These are phyloP conservation scores for Orchestes rusci DNA, from an alignment of 2,888 invertebrate species.

Conservation along the genomic window DNA sequence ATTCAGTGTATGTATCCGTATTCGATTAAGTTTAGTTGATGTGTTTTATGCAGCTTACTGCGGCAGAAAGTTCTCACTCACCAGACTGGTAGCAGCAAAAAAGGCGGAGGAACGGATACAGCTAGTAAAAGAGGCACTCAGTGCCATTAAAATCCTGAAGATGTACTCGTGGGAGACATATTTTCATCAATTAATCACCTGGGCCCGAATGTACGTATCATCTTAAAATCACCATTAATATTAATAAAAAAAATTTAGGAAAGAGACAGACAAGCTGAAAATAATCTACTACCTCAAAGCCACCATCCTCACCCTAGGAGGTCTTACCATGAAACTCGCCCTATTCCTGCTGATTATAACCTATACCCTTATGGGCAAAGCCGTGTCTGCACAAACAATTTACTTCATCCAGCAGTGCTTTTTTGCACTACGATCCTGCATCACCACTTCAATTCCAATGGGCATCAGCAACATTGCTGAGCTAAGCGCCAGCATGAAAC, in stretches of 20 bases:
- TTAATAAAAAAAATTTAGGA: slow-evolving; percentile 40
- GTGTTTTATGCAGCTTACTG: slow-evolving; percentile 20
- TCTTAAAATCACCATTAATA: background rate
- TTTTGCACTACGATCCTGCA: slow-evolving; percentile 27
- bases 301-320: slow-evolving; percentile 34
- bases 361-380: slow-evolving; percentile 30
- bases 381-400: slow-evolving; percentile 29
- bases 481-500: slow-evolving; percentile 28
- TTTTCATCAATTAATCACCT: slow-evolving; percentile 30
- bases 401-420: slow-evolving; percentile 29
- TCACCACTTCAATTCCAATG: slow-evolving; percentile 33
- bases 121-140: slow-evolving; percentile 31
- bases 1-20: slow-evolving; percentile 39
- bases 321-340: slow-evolving; percentile 30
- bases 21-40: background rate
- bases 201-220: slow-evolving; percentile 29
- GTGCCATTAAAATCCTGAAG: slow-evolving; percentile 33
- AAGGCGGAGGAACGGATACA: slow-evolving; percentile 32
- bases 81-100: slow-evolving; percentile 32
- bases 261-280: slow-evolving; percentile 56
- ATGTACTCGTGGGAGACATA: slow-evolving; percentile 35
- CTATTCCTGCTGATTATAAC: slow-evolving; percentile 32
- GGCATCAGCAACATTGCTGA: slow-evolving; percentile 33
- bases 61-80: slow-evolving; percentile 17
- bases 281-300: slow-evolving; percentile 39